These are phyloP conservation scores for Carapus acus DNA, from an alignment of 2,797 vertebrate species.

Conservation along the genomic window DNA sequence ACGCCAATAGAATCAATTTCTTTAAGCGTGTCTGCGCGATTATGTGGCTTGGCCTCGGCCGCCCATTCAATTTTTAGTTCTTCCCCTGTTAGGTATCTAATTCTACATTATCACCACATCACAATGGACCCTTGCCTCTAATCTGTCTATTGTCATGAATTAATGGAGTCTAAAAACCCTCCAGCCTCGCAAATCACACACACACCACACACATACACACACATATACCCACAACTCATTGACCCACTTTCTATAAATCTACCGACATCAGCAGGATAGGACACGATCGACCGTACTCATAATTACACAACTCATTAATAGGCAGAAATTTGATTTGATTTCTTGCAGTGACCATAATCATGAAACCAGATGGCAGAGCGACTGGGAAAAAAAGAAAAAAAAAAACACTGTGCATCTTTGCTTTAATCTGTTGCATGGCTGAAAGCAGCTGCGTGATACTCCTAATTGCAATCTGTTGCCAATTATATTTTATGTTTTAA, in stretches of 20 bases:
- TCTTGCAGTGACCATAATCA: background rate
- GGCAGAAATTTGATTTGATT: background rate
- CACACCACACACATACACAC: background rate
- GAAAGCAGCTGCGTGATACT: background rate
- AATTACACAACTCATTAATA: conserved; percentile 24
- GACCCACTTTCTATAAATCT: conserved; percentile 51
- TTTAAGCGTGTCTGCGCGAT: background rate
- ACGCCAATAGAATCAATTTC: background rate
- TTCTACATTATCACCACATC: conserved; percentile 27
- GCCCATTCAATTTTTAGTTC: background rate
- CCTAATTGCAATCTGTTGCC: background rate
- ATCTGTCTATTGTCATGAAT: conserved; percentile 39
- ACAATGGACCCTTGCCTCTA: conserved; percentile 23
- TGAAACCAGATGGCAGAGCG: background rate
- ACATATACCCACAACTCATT: conserved; percentile 21
- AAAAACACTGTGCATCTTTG: background rate
- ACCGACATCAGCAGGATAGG: conserved; percentile 29
- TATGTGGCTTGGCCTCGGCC: background rate
- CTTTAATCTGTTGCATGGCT: conserved; percentile 7
- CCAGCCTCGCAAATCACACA: background rate
- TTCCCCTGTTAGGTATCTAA: conserved; percentile 27
- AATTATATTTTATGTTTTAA: too few species aligned
- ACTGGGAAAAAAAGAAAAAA: too few species aligned
- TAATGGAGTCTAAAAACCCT: conserved; percentile 44
- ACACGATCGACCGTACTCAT: conserved; percentile 13